Percentiles rank a stretch among this genome's conserved stretches.
phyloP scores from a whole-genome alignment of 1,140 invertebrate genomes.

The Ganaspis sp. region DNA sequence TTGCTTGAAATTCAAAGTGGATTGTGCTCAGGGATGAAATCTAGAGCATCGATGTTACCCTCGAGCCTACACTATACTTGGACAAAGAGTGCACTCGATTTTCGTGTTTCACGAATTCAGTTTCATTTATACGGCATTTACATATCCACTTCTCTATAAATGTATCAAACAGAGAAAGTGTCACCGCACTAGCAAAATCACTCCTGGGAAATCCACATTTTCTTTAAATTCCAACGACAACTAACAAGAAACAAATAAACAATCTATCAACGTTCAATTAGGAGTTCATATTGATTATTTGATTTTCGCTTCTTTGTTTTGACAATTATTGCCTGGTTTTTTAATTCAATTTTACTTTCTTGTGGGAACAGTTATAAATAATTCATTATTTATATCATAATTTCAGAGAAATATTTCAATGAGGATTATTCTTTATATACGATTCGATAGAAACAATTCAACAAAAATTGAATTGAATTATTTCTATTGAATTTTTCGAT shows the following conservation, averaged over 20 bases:
- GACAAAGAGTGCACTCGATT: conserved; percentile 27
- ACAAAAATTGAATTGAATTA: no score
- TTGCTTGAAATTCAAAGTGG: conserved; percentile 29
- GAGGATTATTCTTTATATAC: no score
- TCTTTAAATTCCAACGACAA: conserved; percentile 1
- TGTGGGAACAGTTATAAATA: no score
- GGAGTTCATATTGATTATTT: neutral
- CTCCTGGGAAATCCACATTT: conserved; percentile 3
- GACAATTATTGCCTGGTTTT: no score
- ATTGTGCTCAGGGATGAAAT: conserved; percentile 25
- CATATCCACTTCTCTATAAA: conserved; percentile 17
- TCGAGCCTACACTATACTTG: conserved; percentile 2
- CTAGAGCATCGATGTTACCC: conserved; percentile 22
- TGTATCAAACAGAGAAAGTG: conserved; percentile 1
- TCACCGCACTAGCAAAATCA: neutral
- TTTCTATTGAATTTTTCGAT: no score
- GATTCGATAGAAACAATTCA: no score
- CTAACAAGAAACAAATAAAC: neutral
- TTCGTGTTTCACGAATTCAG: conserved; percentile 24
- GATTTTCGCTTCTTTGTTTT: neutral
- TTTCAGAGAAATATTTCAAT: no score
- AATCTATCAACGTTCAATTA: conserved; percentile 7
- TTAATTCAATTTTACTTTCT: no score
- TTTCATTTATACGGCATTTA: conserved; percentile 15
- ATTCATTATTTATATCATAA: no score